Evolutionary conservation across 2,888 invertebrate species (phyloP), one percentile per base, ranked within the genome.

Genomic region (Timema podura): DNA sequence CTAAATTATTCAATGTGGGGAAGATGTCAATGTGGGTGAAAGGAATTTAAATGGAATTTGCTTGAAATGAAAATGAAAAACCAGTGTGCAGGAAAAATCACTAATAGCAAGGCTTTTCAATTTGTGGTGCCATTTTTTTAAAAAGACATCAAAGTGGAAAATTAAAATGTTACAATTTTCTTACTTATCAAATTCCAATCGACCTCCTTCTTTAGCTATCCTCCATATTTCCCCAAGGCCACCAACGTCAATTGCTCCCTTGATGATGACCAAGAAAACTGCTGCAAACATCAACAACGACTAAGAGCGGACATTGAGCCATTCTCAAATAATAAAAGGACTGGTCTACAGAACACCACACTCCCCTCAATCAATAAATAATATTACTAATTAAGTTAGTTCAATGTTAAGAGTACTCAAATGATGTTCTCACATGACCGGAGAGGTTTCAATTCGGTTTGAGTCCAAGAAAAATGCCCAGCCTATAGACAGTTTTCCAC

Each of bases 271-370:
- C 76, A 91, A 88, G 76, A 91, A 89, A 10, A 95, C 86, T 0
- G 95, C 91, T 5, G 85, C 88, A 78, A 92, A 94, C 95, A 96
- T 96, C 5, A 96, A 83, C 3, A 90, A 71, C 0, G 93, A 92
- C 79, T 81, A 78, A 70, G 76, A 74, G 68, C 51, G 64, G 44
- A 65, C 61, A 70, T 64, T 68, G 30, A 51, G 48, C 61, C 45
- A 65, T 46, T 57, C 59, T 68, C 44, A n/a, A 69, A n/a, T 44
- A 45, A 68, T 61, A 2, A 30, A 30, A 30, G 30, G 51, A 51
- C 51, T 51, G 51, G 11, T 51, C 11, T 13, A 51, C 11, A 13
- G 51, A n/a, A 51, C 51, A 51, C 2, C n/a, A 51, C 3, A 11
- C 11, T 49, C 11, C 11, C 11, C 11, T 13, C 11, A 49, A 49